Percentiles rank a stretch among this genome's conserved stretches.
Conservation (phyloP, 2,888 invertebrate genomes). For the Stenoptilia bipunctidactyla region DNA sequence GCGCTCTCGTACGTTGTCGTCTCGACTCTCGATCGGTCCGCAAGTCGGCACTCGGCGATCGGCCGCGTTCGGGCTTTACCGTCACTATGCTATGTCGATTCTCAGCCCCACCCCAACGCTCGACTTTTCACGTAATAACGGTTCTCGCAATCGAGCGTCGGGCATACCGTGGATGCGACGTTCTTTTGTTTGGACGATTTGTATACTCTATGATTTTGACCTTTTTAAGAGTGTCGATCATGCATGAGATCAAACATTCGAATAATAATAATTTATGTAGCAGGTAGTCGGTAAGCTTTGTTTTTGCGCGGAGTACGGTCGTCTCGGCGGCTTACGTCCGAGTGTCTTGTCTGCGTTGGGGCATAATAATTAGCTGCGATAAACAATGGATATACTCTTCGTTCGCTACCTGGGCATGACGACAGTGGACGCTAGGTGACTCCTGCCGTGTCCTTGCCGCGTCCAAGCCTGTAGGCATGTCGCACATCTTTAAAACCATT, state of each 20-base stretch:
- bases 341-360: slow-evolving; percentile 51
- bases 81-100: slow-evolving; percentile 39
- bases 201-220: background rate
- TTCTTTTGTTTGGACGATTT: background rate
- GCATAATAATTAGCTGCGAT: slow-evolving; percentile 67
- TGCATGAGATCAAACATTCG: background rate
- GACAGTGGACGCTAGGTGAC: slow-evolving; percentile 37
- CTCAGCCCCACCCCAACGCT: slow-evolving; percentile 53
- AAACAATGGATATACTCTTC: slow-evolving; percentile 67
- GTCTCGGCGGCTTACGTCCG: slow-evolving; percentile 25
- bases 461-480: slow-evolving; percentile 31
- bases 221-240: background rate
- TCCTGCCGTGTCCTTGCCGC: slow-evolving; percentile 56
- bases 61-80: slow-evolving; percentile 60
- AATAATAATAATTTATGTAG: background rate
- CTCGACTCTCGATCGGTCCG: slow-evolving; percentile 44
- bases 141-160: slow-evolving; percentile 66
- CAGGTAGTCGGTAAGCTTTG: slow-evolving; percentile 33
- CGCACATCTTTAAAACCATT: slow-evolving; percentile 12
- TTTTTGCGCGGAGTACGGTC: slow-evolving; percentile 43
- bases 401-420: slow-evolving; percentile 65
- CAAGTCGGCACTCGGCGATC: slow-evolving; percentile 43
- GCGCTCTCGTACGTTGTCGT: slow-evolving; percentile 52
- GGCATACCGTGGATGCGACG: slow-evolving; percentile 49
- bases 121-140: slow-evolving; percentile 70